Evolutionary conservation across 2,113 vertebrate species (phyloP), one percentile per base, ranked within the genome.

Genomic region (Cygnus buccinator): DNA sequence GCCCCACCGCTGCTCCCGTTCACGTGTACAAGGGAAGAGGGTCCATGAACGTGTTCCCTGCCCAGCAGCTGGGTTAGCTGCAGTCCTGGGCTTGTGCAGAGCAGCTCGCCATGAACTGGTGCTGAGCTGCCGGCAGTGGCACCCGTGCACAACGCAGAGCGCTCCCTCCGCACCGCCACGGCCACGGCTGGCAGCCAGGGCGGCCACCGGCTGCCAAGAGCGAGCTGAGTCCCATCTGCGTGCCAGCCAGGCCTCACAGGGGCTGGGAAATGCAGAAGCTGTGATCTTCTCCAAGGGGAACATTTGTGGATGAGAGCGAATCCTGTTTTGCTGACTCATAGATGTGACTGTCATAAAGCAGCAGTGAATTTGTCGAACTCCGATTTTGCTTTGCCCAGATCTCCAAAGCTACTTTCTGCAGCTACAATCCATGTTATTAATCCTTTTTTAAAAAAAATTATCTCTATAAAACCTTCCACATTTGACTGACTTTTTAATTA

Each of bases 241-340:
- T 3, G 6, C n/a, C 92, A 75, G 35, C 63, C 57, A 41, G 6
- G 10, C 76, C 72, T 8, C 0, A 1, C 52, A 7, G 25, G 13
- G 65, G 44, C 54, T 37, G 6, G 50, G 25, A 31, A 50, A 8
- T 4, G 8, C 12, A 1, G 21, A 26, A 9, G 67, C 66, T 23
- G 8, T 11, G 17, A 78, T 2, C 10, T 0, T 8, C 35, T 84
- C 83, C 82, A 66, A 43, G 67, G 80, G 0, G 55, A 68, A 71
- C 59, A 9, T 23, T 43, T 63, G 39, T 3, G 73, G 37, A 88
- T 39, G 54, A 70, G 39, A 82, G 5, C 79, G 9, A 4, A 90
- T 73, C 76, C 72, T 10, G 7, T 95, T 95, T 68, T 93, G 93
- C 93, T 97, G 95, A 93, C 83, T 93, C 94, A 92, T 5, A 54